Percentiles rank a stretch among this genome's conserved stretches.
Evolutionary conservation across 2,888 invertebrate genomes (phyloP).

Genomic region (Magallana nippona): DNA sequence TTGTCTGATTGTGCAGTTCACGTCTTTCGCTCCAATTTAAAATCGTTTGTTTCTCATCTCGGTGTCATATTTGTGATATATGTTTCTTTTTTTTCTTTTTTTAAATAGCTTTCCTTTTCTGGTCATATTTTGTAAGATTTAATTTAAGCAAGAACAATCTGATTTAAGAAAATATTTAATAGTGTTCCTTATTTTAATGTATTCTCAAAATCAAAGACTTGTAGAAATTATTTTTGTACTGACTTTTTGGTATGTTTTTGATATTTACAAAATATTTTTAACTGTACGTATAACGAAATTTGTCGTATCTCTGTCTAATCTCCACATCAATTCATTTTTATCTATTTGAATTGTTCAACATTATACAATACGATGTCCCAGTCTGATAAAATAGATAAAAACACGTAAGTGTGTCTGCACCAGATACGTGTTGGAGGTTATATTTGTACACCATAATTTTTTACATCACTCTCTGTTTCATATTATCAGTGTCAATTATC

Average conservation of each 20-base stretch:
- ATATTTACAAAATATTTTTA: too few relatives aligned
- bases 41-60: conserved; percentile 1
- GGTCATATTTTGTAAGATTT: neutral
- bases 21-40: neutral
- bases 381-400: too few relatives aligned
- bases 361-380: too few relatives aligned
- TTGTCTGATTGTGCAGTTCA: neutral
- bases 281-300: too few relatives aligned
- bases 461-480: neutral
- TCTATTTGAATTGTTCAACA: too few relatives aligned
- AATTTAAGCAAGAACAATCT: neutral
- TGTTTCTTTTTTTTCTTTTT: neutral
- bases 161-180: neutral
- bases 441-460: too few relatives aligned
- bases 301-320: too few relatives aligned
- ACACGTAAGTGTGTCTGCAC: too few relatives aligned
- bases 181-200: too few relatives aligned
- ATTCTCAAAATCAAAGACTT: neutral
- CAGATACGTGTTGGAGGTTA: too few relatives aligned
- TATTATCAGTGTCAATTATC: neutral
- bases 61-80: conserved; percentile 21
- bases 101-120: neutral
- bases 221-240: neutral
- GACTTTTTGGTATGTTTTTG: neutral
- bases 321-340: too few relatives aligned